Evolutionary conservation across 2,113 vertebrate species (phyloP).

Genomic region (Platichthys flesus): DNA sequence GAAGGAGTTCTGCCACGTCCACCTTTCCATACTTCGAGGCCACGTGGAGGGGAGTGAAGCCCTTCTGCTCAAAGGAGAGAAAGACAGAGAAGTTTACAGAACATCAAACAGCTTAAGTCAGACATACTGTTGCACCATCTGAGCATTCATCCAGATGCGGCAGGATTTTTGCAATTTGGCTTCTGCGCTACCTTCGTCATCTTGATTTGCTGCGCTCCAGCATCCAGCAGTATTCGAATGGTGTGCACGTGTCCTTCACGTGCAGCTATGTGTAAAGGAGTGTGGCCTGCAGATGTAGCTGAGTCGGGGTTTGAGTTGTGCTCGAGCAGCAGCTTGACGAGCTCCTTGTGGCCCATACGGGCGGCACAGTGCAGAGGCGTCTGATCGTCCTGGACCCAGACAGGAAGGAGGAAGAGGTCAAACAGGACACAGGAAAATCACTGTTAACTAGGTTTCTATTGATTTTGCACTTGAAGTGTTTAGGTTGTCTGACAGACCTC

Average conservation of each 20-base stretch:
- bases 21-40: constrained; percentile 96
- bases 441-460: no score
- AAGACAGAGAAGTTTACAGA: not conserved
- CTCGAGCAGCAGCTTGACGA: constrained; percentile 92
- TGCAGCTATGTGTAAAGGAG: constrained; percentile 90
- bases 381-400: constrained; percentile 90
- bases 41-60: constrained; percentile 97
- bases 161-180: not conserved
- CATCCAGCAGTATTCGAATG: constrained; percentile 88
- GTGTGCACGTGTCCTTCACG: constrained; percentile 92
- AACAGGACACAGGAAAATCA: not conserved
- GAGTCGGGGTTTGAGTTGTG: constrained; percentile 89
- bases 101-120: not conserved
- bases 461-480: no score
- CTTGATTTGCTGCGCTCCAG: constrained; percentile 90
- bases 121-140: no score
- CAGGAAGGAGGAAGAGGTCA: not conserved
- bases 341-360: constrained; percentile 91
- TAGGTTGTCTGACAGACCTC: not conserved
- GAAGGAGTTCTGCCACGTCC: constrained; percentile 89
- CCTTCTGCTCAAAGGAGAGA: constrained; percentile 89
- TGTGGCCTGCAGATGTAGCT: constrained; percentile 93
- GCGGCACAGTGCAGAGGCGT: constrained; percentile 97
- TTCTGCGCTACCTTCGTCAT: constrained; percentile 92
- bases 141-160: not conserved